Conservation (phyloP, 2,797 vertebrate species). For the Pachyuromys duprasi region DNA sequence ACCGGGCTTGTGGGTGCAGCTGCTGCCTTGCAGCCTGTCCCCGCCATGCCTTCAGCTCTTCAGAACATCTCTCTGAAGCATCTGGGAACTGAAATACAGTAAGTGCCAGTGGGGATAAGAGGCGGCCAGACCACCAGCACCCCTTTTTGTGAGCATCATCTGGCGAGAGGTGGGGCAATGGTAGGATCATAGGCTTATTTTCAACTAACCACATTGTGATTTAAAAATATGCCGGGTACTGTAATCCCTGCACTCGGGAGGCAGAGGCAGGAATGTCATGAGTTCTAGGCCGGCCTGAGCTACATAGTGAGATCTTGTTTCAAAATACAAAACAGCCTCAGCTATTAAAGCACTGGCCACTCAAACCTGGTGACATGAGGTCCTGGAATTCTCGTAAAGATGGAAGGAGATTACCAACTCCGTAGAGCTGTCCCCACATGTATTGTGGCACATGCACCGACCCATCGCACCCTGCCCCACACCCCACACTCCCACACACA, state of each 20-base stretch:
- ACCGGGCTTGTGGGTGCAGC: constrained; percentile 91
- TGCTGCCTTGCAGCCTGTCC: constrained; percentile 88
- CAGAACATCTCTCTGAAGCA: constrained; percentile 94
- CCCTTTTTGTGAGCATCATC: neutral
- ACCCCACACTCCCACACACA: neutral
- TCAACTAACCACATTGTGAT: neutral
- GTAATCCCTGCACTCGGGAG: neutral
- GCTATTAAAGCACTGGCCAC: neutral
- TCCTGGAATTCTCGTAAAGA: neutral
- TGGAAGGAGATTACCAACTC: neutral
- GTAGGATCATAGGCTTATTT: neutral
- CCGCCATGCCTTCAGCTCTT: constrained; percentile 86
- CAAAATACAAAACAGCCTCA: neutral
- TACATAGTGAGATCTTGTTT: neutral
- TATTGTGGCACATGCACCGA: neutral
- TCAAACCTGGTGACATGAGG: neutral
- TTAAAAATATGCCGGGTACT: constrained; percentile 13
- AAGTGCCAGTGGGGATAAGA: constrained; percentile 79
- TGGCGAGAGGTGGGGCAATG: rapidly evolving
- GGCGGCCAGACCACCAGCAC: neutral
- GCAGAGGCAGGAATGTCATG: no score
- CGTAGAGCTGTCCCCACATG: neutral
- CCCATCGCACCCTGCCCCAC: neutral
- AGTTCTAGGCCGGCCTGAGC: neutral
- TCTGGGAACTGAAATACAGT: constrained; percentile 94